phyloP scores from a whole-genome alignment of 2,113 vertebrate genomes.

The Muntiacus reevesi region DNA sequence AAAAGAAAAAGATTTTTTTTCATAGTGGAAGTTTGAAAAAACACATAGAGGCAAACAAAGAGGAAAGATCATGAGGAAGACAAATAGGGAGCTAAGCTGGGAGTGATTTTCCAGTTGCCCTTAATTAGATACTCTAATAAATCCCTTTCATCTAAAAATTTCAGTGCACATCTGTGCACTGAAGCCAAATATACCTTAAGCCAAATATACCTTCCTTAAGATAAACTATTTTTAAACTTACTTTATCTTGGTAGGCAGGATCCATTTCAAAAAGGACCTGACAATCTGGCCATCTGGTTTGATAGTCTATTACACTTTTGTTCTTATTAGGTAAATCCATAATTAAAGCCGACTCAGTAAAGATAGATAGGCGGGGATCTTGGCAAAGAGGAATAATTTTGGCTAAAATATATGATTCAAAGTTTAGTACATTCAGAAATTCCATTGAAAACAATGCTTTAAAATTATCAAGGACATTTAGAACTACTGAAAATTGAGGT shows the following conservation, averaged over 20 bases:
- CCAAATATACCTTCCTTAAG: neutral
- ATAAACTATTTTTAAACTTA: neutral
- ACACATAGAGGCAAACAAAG: neutral
- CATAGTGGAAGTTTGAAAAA: neutral
- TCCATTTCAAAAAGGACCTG: constrained; percentile 73
- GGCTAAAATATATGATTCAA: constrained; percentile 63
- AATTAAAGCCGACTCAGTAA: constrained; percentile 29
- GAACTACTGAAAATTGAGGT: neutral
- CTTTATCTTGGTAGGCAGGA: constrained; percentile 53
- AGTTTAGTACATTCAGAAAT: neutral
- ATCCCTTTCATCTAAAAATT: neutral
- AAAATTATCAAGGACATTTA: neutral
- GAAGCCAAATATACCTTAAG: neutral
- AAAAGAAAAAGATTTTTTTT: neutral
- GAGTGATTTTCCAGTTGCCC: neutral
- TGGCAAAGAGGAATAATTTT: constrained; percentile 66
- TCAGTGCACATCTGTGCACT: neutral
- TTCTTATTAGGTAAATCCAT: neutral
- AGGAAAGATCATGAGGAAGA: neutral
- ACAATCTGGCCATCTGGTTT: constrained; percentile 46
- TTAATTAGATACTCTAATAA: neutral
- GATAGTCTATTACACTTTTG: neutral
- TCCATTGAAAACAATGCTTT: neutral
- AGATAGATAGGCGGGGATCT: constrained; percentile 67
- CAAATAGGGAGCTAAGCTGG: neutral